These are phyloP conservation scores for Silvanus unidentatus DNA, from an alignment of 2,888 invertebrate genomes.

Conservation along the genomic window DNA sequence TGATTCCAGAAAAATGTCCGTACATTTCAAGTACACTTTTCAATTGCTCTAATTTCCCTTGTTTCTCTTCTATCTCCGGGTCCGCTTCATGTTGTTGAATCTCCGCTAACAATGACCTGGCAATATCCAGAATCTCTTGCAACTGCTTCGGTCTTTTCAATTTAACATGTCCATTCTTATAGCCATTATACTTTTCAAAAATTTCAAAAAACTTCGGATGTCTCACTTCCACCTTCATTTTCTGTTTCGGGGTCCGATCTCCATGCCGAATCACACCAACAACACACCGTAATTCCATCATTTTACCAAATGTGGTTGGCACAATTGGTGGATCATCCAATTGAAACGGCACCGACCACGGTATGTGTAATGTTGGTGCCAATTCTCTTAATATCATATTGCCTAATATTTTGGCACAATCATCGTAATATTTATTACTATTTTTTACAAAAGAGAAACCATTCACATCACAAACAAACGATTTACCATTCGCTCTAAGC, in stretches of 20 bases:
- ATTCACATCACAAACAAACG: slow-evolving; percentile 99
- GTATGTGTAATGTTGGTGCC: slow-evolving; percentile 93
- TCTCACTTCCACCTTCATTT: slow-evolving; percentile 99
- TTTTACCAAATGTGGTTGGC: slow-evolving; percentile 97
- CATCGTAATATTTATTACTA: slow-evolving; percentile 99
- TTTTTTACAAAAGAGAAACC: slow-evolving; percentile 99
- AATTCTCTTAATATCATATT: slow-evolving; percentile 95
- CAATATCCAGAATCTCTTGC: slow-evolving; percentile 96
- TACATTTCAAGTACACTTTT: slow-evolving; percentile 99
- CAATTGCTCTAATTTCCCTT: slow-evolving; percentile 93
- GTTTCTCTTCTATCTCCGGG: slow-evolving; percentile 93
- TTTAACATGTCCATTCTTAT: slow-evolving; percentile 93
- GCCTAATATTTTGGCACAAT: slow-evolving; percentile 96
- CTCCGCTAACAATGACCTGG: slow-evolving; percentile 82
- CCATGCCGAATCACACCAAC: slow-evolving; percentile 97
- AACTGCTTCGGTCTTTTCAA: slow-evolving; percentile 95
- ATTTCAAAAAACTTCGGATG: slow-evolving; percentile 98
- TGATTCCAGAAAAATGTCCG: slow-evolving; percentile 99
- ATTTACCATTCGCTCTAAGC: slow-evolving; percentile 94
- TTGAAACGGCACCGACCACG: slow-evolving; percentile 96
- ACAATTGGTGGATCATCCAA: slow-evolving; percentile 98
- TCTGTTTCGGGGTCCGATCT: slow-evolving; percentile 98
- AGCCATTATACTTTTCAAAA: slow-evolving; percentile 95
- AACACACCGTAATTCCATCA: slow-evolving; percentile 89
- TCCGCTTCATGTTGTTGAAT: slow-evolving; percentile 83